phyloP scores from a whole-genome alignment of 2,888 invertebrate genomes.

The Agrochola circellaris region DNA sequence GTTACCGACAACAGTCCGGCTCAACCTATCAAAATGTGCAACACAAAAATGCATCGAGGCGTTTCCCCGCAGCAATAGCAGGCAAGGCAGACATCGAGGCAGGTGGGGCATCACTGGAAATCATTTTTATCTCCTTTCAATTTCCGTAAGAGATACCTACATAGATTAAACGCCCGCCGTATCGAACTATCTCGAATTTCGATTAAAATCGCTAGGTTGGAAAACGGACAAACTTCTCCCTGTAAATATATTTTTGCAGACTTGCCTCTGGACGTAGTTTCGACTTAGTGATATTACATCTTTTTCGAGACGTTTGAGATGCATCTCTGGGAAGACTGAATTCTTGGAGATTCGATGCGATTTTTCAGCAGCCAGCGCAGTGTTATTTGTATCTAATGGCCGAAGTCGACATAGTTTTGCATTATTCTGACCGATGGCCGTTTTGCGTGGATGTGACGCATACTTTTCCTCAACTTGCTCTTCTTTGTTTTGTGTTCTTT shows the following conservation, averaged over 20 bases:
- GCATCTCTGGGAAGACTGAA: slow-evolving; percentile 23
- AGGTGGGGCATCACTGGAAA: slow-evolving; percentile 58
- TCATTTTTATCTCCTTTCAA: slow-evolving; percentile 69
- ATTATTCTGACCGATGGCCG: too few relatives aligned
- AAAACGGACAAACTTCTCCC: slow-evolving; percentile 61
- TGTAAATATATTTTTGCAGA: slow-evolving; percentile 65
- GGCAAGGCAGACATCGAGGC: slow-evolving; percentile 42
- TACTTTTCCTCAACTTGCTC: too few relatives aligned
- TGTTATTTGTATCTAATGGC: slow-evolving; percentile 20
- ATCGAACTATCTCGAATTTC: slow-evolving; percentile 66
- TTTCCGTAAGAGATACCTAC: slow-evolving; percentile 65
- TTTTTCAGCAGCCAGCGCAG: slow-evolving; percentile 12
- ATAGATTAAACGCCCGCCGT: slow-evolving; percentile 65
- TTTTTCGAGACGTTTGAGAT: slow-evolving; percentile 44
- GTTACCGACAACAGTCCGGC: slow-evolving; percentile 26
- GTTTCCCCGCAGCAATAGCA: slow-evolving; percentile 50
- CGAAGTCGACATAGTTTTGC: slow-evolving; percentile 23
- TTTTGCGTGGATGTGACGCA: too few relatives aligned
- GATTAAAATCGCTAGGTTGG: slow-evolving; percentile 69
- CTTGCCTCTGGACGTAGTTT: slow-evolving; percentile 46
- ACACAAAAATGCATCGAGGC: slow-evolving; percentile 56
- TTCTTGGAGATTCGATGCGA: slow-evolving; percentile 19
- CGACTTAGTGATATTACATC: slow-evolving; percentile 58
- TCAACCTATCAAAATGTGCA: slow-evolving; percentile 51
- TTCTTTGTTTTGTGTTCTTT: too few relatives aligned